Evolutionary conservation across 2,797 vertebrate genomes (phyloP).

Genomic region (Coluber constrictor): DNA sequence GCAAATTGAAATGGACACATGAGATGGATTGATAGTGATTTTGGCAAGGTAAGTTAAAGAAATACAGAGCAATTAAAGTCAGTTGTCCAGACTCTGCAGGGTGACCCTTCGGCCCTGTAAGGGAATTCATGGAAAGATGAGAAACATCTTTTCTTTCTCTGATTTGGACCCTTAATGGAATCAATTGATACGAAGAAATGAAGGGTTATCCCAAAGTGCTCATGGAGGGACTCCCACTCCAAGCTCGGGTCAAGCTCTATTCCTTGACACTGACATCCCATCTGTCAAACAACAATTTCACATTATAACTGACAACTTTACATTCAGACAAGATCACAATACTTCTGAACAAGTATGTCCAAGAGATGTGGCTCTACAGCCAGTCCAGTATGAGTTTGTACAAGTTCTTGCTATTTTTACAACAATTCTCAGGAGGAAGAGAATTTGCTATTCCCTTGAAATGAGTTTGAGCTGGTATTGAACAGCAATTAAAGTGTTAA

Average conservation of each 20-base stretch:
- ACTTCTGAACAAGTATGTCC: background rate
- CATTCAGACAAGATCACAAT: constrained; percentile 10
- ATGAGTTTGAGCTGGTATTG: background rate
- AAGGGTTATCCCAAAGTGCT: constrained; percentile 32
- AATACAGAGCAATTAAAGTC: constrained; percentile 65
- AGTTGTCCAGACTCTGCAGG: constrained; percentile 43
- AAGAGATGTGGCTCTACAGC: background rate
- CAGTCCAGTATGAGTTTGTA: background rate
- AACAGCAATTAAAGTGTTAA: background rate
- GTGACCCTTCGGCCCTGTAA: constrained; percentile 42
- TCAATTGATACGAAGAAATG: background rate
- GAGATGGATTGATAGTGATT: constrained; percentile 62
- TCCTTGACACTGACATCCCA: constrained; percentile 50
- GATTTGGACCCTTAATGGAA: constrained; percentile 37
- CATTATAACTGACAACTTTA: background rate
- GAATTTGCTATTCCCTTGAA: background rate
- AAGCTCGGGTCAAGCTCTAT: constrained; percentile 51
- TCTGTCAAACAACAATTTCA: constrained; percentile 42
- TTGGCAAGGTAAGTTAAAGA: constrained; percentile 67
- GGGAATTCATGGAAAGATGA: constrained; percentile 20
- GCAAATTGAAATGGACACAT: constrained; percentile 47
- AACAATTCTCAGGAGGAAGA: background rate
- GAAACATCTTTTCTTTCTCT: constrained; percentile 52
- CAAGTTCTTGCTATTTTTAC: background rate
- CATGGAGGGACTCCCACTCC: constrained; percentile 43